Percentiles rank a stretch among this genome's conserved stretches.
These are phyloP conservation scores for Epinephelus malabaricus DNA, from an alignment of 2,797 vertebrate species.

Conservation along the genomic window DNA sequence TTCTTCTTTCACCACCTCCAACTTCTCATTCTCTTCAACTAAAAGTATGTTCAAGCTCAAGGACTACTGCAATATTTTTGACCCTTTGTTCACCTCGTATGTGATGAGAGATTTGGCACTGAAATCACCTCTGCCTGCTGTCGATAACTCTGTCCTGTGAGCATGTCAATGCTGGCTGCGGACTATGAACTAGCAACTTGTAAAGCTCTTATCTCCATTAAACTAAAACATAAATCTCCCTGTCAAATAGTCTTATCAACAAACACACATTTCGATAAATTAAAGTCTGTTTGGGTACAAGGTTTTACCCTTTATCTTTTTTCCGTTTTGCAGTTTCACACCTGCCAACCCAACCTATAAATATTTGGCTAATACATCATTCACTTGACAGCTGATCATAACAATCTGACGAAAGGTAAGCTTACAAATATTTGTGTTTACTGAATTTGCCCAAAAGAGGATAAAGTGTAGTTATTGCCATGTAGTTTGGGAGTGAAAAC, in stretches of 20 bases:
- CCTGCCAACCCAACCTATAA: constrained; percentile 4
- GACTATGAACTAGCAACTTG: not conserved
- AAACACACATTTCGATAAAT: constrained; percentile 31
- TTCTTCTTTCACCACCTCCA: constrained; percentile 21
- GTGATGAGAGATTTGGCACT: constrained; percentile 29
- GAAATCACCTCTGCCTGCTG: constrained; percentile 43
- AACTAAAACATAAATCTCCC: constrained; percentile 30
- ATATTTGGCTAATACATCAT: not conserved
- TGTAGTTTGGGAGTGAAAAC: not conserved
- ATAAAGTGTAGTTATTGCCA: not conserved
- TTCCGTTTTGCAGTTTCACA: not conserved
- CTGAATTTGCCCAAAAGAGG: not conserved
- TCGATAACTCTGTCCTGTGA: constrained; percentile 33
- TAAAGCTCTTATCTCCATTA: constrained; percentile 35
- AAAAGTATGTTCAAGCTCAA: constrained; percentile 22
- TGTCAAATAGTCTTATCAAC: constrained; percentile 45
- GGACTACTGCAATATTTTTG: constrained; percentile 25
- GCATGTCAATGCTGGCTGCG: not conserved
- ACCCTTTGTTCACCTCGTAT: constrained; percentile 24
- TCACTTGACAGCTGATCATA: constrained; percentile 30
- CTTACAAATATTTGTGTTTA: constrained; percentile 23
- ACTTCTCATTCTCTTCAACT: constrained; percentile 22
- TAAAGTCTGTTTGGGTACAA: constrained; percentile 23
- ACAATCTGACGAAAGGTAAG: constrained; percentile 20
- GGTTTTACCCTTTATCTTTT: constrained; percentile 24